A percentile compares a stretch with the other conserved stretches of the same genome.
Evolutionary conservation across 2,888 invertebrate genomes (phyloP).

Genomic region (Acanthosoma haemorrhoidale): DNA sequence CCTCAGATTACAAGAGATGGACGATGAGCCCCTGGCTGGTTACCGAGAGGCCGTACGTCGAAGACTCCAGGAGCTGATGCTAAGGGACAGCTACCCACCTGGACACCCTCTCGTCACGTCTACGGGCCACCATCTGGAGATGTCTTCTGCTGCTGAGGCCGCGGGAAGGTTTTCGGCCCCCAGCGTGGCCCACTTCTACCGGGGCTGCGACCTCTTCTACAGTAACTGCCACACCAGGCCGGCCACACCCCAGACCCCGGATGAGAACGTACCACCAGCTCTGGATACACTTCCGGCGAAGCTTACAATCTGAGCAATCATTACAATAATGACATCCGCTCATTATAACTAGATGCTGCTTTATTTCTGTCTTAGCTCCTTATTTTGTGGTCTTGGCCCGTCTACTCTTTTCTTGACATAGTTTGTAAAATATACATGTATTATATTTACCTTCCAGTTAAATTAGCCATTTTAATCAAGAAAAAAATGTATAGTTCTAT

Average conservation of each 20-base stretch:
- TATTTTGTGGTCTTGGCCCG: no score
- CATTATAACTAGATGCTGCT: no score
- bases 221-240: slow-evolving; percentile 1
- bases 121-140: slow-evolving; percentile 33
- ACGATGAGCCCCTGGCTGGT: slow-evolving; percentile 28
- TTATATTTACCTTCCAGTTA: no score
- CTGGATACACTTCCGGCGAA: neutral
- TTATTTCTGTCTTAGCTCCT: no score
- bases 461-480: no score
- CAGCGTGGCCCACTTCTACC: slow-evolving; percentile 17
- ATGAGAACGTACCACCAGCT: neutral
- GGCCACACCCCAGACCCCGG: slow-evolving; percentile 23
- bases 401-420: no score
- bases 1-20: neutral
- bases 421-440: no score
- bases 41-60: slow-evolving; percentile 33
- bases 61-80: slow-evolving; percentile 36
- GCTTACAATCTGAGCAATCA: neutral
- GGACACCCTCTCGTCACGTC: slow-evolving; percentile 36
- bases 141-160: slow-evolving; percentile 32
- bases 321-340: no score
- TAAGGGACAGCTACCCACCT: slow-evolving; percentile 31
- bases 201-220: slow-evolving; percentile 33
- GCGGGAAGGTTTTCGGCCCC: slow-evolving; percentile 27
- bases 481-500: no score